Evolutionary conservation across 2,797 vertebrate species (phyloP), one percentile per base, ranked within the genome.

Genomic region (Carcharodon carcharias): DNA sequence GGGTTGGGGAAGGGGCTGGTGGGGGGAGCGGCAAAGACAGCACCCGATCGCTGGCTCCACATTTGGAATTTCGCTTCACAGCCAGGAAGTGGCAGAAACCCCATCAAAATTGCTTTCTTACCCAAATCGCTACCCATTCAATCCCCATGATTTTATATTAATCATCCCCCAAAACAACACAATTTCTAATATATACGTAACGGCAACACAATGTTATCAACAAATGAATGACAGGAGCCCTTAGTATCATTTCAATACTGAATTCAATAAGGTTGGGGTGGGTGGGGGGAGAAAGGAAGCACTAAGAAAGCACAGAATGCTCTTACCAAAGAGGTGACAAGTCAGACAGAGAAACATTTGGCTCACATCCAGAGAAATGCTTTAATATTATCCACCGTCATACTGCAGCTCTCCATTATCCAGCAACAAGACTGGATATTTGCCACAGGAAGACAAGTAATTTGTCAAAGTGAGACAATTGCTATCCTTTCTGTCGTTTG

Each of bases 391-490:
- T 71, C 93, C 93, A 95, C 54, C 8, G 93, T 95, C 14, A n/a
- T 28, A 61, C 67, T 69, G 67, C 67, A 95, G 67, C 28, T 95
- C 67, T 69, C 40, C 40, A 71, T 95, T 95, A 31, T 6, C 93
- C 63, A 69, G 45, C 63, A 94, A 94, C 63, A 71, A 69, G 67
- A n/a, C 23, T 95, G 45, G 65, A 50, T 50, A 95, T 54, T 71
- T 95, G 93, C 67, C 5, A 54, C 11, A 54, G 63, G 45, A 40
- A 95, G 54, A 54, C 58, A 89, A 54, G 67, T 95, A 50, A 95
- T 95, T 45, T 71, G 45, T 95, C 93, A 95, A 54, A 95, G 23
- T 67, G 63, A 69, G 92, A 95, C 65, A 95, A 54, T 58, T 31
- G 67, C 26, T 71, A 95, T 71, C 67, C 14, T 92, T n/a, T 69